These are phyloP conservation scores for Stichopus horrens DNA, from an alignment of 53 echinoderm and acorn worm species.

Conservation along the genomic window DNA sequence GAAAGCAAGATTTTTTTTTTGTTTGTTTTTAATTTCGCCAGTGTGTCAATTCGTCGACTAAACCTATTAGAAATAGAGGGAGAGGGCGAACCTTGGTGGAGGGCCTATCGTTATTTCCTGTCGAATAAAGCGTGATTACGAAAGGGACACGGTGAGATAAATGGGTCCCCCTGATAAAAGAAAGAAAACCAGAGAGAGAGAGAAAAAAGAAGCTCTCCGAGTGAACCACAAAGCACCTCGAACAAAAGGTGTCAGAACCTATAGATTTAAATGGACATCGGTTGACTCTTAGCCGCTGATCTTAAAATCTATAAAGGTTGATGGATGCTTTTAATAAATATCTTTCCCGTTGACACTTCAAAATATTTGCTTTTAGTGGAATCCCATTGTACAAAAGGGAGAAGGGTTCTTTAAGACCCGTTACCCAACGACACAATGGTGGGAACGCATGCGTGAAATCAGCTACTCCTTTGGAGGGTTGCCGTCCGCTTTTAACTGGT, in stretches of 20 bases:
- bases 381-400: neutral
- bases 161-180: neutral
- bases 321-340: conserved; percentile 42
- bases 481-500: conserved; percentile 22
- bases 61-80: neutral
- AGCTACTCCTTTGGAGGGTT: conserved; percentile 13
- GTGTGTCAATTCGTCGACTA: conserved; percentile 3
- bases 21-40: neutral
- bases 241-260: conserved; percentile 43
- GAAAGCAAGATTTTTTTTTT: neutral
- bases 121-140: neutral
- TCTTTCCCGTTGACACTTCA: conserved; percentile 32
- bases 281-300: conserved; percentile 21
- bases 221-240: neutral
- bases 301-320: conserved; percentile 32
- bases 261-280: conserved; percentile 33
- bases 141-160: no score
- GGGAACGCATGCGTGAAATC: conserved; percentile 22
- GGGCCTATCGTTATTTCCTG: conserved; percentile 7
- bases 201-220: conserved; percentile 1
- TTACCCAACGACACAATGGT: conserved; percentile 29
- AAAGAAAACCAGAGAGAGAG: neutral
- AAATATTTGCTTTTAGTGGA: conserved; percentile 30
- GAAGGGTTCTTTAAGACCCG: neutral
- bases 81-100: neutral